phyloP scores from a whole-genome alignment of 2,797 vertebrate species.

The Serranus cabrilla region DNA sequence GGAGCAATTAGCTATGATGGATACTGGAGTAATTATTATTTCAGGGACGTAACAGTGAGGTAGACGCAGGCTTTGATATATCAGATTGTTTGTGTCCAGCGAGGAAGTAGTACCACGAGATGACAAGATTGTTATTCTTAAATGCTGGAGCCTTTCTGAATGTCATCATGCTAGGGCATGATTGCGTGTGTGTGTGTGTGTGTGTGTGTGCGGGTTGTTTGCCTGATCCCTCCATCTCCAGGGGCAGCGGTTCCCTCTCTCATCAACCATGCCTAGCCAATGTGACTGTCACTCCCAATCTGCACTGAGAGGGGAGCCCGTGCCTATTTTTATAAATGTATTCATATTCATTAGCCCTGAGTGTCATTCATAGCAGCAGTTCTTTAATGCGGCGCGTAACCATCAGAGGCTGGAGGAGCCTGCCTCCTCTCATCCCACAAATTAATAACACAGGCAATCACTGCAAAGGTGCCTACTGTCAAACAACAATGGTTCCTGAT shows the following conservation, averaged over 20 bases:
- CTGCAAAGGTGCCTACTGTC: constrained; percentile 85
- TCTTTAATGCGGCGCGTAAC: constrained; percentile 76
- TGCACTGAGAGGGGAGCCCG: constrained; percentile 72
- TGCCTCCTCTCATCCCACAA: constrained; percentile 81
- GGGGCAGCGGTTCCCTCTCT: constrained; percentile 72
- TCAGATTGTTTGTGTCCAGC: constrained; percentile 41
- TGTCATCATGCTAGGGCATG: constrained; percentile 50
- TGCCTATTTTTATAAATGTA: constrained; percentile 85
- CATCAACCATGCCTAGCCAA: constrained; percentile 80
- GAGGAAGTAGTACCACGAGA: constrained; percentile 48
- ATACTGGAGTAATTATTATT: constrained; percentile 54
- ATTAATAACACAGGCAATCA: constrained; percentile 85
- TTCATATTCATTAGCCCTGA: constrained; percentile 86
- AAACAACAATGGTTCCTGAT: constrained; percentile 84
- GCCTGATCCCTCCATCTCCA: constrained; percentile 76
- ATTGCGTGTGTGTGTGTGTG: constrained; percentile 34
- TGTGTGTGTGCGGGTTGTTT: constrained; percentile 48
- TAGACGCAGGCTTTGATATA: constrained; percentile 29
- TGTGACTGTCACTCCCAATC: constrained; percentile 85
- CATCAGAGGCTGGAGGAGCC: constrained; percentile 78
- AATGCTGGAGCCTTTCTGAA: constrained; percentile 56
- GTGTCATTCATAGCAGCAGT: constrained; percentile 82
- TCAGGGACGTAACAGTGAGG: constrained; percentile 23
- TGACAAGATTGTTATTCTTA: constrained; percentile 56
- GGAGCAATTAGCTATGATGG: constrained; percentile 62